Evolutionary conservation across 2,888 invertebrate species (phyloP).

Genomic region (Dryobota labecula): DNA sequence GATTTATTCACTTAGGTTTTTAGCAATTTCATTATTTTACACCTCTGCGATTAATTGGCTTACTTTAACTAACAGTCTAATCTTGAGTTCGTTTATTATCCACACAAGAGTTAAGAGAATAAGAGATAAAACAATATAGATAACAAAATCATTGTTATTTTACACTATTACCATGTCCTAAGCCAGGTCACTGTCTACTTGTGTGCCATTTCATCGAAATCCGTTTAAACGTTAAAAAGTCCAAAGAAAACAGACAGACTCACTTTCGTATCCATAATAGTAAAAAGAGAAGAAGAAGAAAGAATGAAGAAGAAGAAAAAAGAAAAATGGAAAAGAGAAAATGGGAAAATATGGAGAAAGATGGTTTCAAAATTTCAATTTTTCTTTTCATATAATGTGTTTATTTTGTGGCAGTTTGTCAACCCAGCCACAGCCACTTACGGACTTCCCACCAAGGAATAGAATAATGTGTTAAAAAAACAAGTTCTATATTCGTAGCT

Average conservation of each 20-base stretch:
- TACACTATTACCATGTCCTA: no score
- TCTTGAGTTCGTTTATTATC: not conserved
- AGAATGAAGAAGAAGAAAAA: no score
- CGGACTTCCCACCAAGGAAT: not conserved
- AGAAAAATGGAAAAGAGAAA: no score
- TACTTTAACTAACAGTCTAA: not conserved
- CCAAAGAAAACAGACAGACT: no score
- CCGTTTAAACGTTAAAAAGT: no score
- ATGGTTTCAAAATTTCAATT: no score
- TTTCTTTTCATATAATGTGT: not conserved
- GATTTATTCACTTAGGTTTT: not conserved
- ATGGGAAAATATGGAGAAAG: no score
- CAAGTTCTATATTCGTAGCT: not conserved
- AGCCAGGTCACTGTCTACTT: no score
- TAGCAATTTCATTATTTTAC: not conserved
- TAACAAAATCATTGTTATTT: not conserved
- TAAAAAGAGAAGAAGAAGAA: no score
- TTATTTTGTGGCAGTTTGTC: not conserved
- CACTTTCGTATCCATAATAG: no score
- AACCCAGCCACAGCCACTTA: not conserved
- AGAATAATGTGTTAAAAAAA: not conserved
- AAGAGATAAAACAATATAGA: no score
- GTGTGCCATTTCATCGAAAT: not conserved
- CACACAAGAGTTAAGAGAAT: no score
- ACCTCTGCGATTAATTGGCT: not conserved